phyloP scores from a whole-genome alignment of 1,140 invertebrate species.

The Brachionus manjavacas region DNA sequence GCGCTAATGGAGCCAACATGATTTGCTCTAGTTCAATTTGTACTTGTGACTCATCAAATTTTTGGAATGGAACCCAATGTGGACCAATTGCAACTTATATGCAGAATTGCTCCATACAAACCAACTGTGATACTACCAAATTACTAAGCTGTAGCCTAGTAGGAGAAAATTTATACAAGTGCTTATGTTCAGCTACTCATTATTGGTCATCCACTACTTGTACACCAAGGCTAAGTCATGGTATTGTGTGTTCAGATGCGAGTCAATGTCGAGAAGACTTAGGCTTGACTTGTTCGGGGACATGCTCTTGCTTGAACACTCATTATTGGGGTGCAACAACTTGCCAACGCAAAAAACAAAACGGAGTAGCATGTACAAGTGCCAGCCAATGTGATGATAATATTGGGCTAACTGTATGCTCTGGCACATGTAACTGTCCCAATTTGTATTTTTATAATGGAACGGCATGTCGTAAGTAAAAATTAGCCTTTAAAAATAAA shows the following conservation, averaged over 20 bases:
- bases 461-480: background rate
- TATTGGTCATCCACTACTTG: constrained; percentile 20
- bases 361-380: background rate
- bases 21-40: background rate
- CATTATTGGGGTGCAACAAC: background rate
- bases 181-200: constrained; percentile 3
- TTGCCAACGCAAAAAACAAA: background rate
- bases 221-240: too few relatives aligned
- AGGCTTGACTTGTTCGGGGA: background rate
- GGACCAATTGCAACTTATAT: background rate
- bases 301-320: background rate
- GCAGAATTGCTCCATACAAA: background rate
- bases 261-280: constrained; percentile 18
- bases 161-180: constrained; percentile 24
- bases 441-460: constrained; percentile 18
- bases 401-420: background rate
- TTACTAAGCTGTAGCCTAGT: background rate
- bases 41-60: background rate
- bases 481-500: background rate
- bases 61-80: constrained; percentile 20
- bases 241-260: background rate
- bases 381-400: background rate
- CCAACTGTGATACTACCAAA: constrained; percentile 14
- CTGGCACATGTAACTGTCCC: background rate
- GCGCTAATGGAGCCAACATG: background rate